Evolutionary conservation across 2,888 invertebrate species (phyloP).

Genomic region (Stegophylla sp.): DNA sequence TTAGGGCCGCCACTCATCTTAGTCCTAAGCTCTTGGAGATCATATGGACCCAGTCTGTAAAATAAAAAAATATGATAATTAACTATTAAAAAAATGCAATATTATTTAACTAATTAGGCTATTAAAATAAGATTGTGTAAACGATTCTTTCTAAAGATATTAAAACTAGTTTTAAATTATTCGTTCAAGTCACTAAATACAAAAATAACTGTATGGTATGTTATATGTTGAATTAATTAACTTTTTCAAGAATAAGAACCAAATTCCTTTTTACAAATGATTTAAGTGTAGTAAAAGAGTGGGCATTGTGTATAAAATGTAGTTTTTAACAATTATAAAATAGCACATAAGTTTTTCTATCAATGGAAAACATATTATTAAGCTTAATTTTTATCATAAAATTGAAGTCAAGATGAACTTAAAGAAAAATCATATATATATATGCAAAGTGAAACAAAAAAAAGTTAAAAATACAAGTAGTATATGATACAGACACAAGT

Average conservation of each 20-base stretch:
- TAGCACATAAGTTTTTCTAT: too few relatives aligned
- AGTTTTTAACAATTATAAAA: too few relatives aligned
- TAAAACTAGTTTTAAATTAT: slow-evolving; percentile 9
- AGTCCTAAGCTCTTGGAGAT: slow-evolving; percentile 80
- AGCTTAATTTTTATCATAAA: too few relatives aligned
- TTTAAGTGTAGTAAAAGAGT: neutral
- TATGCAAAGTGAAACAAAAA: too few relatives aligned
- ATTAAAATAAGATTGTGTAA: neutral
- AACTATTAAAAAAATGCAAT: neutral
- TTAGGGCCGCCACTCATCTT: slow-evolving; percentile 82
- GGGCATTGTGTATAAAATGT: too few relatives aligned
- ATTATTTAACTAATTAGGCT: neutral
- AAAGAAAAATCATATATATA: too few relatives aligned
- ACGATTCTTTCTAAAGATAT: slow-evolving; percentile 7
- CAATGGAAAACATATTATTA: too few relatives aligned
- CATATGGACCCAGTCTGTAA: slow-evolving; percentile 90
- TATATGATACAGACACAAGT: too few relatives aligned
- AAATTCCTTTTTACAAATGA: neutral
- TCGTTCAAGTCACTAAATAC: neutral
- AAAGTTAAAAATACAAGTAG: too few relatives aligned
- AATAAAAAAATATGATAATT: slow-evolving; percentile 61
- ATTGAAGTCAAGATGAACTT: too few relatives aligned
- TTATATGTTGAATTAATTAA: slow-evolving; percentile 2
- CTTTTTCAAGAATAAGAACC: neutral
- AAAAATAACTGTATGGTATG: neutral